Percentiles rank a stretch among this genome's conserved stretches.
phyloP scores from a whole-genome alignment of 1,140 invertebrate genomes.

The Tachypleus tridentatus region DNA sequence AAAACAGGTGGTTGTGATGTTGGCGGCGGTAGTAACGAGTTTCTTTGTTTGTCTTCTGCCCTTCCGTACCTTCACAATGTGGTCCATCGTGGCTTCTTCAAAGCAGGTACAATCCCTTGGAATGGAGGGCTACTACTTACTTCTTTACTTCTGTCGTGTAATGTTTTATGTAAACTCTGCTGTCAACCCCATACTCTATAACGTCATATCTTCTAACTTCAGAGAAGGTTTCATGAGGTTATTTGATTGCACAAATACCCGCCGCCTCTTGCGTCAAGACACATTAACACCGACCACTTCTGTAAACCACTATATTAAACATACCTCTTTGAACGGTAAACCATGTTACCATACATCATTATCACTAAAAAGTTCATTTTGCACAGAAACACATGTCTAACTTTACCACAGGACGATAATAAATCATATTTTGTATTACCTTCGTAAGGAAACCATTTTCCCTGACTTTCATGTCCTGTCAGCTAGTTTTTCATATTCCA shows the following conservation, averaged over 20 bases:
- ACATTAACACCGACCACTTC: too few relatives aligned
- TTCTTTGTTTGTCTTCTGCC: constrained; percentile 84
- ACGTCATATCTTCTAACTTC: constrained; percentile 80
- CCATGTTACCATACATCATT: too few relatives aligned
- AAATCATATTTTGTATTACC: too few relatives aligned
- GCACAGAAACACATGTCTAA: too few relatives aligned
- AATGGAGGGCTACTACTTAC: constrained; percentile 64
- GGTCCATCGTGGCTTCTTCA: constrained; percentile 55
- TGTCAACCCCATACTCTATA: constrained; percentile 76
- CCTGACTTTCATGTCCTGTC: too few relatives aligned
- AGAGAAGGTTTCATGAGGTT: constrained; percentile 53
- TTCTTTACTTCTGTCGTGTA: constrained; percentile 71
- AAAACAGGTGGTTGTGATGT: constrained; percentile 59
- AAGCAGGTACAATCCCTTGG: constrained; percentile 52
- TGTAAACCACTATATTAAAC: too few relatives aligned
- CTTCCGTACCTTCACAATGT: constrained; percentile 68
- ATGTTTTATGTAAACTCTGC: constrained; percentile 82
- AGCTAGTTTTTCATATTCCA: too few relatives aligned
- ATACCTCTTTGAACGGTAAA: too few relatives aligned
- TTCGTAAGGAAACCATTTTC: too few relatives aligned
- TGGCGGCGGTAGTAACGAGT: constrained; percentile 72
- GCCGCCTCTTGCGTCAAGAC: neutral
- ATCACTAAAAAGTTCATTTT: too few relatives aligned
- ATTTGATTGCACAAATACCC: constrained; percentile 14
- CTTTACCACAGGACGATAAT: too few relatives aligned